Evolutionary conservation across 2,888 invertebrate species (phyloP), one percentile per base, ranked within the genome.

Genomic region (Chironomus riparius): DNA sequence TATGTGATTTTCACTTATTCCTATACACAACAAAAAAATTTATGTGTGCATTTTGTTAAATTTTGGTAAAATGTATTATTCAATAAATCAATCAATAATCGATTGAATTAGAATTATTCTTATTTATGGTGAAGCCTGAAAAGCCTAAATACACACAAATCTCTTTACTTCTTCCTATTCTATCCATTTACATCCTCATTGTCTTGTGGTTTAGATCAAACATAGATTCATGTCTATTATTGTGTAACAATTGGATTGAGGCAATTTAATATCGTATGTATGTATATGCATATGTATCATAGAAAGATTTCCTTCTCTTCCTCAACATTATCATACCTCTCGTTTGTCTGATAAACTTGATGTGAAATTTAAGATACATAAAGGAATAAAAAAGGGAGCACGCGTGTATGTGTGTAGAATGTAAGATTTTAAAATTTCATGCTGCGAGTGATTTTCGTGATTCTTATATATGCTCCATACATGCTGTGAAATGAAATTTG

Each of bases 61-160:
- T 38, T 38, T 38, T 38, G 38, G 38, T 38, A 38, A 38, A 38
- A 38, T 56, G 56, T 65, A 65, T 65, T 22, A 65, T 65, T 65
- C 65, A 65, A 65, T 65, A 65, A 65, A 65, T 65, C 65, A 65
- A 65, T 65, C 65, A 65, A 22, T 13, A 13, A 65, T 65, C 65
- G 65, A 65, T 10, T 65, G 65, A 13, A 24, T 65, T 24, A 12
- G 65, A 65, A 65, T 24, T 24, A 21, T 65, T 65, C 24, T 13
- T 22, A 21, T 65, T 18, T 65, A 12, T 13, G 13, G 18, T 21
- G 65, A 22, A 38, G 38, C 38, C 38, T 38, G 38, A 38, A 38
- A 38, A 38, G 38, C 38, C 38, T 38, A 38, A 38, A 38, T 38
- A 38, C 38, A 38, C 38, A 38, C 38, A 38, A 38, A 56, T 56